phyloP scores from a whole-genome alignment of 2,797 vertebrate genomes.

The Lates japonicus region DNA sequence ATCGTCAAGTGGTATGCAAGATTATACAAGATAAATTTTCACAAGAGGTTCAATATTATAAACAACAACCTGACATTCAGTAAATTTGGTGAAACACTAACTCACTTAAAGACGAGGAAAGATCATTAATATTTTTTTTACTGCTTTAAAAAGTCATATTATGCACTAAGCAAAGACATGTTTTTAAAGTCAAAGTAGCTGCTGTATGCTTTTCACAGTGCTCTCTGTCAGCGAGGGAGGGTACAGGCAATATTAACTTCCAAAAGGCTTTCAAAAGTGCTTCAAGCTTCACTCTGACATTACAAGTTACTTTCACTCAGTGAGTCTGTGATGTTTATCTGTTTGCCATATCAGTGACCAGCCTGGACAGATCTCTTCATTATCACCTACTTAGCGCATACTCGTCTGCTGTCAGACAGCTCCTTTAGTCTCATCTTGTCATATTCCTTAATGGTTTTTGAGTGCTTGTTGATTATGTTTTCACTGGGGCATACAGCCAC shows the following conservation, averaged over 20 bases:
- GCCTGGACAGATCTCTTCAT: slow-evolving; percentile 84
- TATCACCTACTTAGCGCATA: slow-evolving; percentile 74
- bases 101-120: not conserved
- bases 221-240: slow-evolving; percentile 23
- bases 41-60: not conserved
- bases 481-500: slow-evolving; percentile 43
- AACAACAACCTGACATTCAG: not conserved
- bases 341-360: slow-evolving; percentile 79
- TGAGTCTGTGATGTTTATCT: slow-evolving; percentile 81
- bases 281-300: slow-evolving; percentile 70
- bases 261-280: slow-evolving; percentile 53
- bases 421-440: slow-evolving; percentile 57
- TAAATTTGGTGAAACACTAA: slow-evolving; percentile 2
- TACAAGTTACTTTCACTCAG: slow-evolving; percentile 71
- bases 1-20: not conserved
- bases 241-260: slow-evolving; percentile 48
- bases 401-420: slow-evolving; percentile 67
- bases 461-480: slow-evolving; percentile 66
- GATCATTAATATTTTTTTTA: not conserved
- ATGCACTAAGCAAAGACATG: not conserved
- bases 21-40: slow-evolving; percentile 2
- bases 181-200: slow-evolving; percentile 10
- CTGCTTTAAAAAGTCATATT: not conserved
- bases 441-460: slow-evolving; percentile 62
- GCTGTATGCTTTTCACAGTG: slow-evolving; percentile 1